Evolutionary conservation across 2,888 invertebrate species (phyloP), one percentile per base, ranked within the genome.

Genomic region (Halictus ligatus): DNA sequence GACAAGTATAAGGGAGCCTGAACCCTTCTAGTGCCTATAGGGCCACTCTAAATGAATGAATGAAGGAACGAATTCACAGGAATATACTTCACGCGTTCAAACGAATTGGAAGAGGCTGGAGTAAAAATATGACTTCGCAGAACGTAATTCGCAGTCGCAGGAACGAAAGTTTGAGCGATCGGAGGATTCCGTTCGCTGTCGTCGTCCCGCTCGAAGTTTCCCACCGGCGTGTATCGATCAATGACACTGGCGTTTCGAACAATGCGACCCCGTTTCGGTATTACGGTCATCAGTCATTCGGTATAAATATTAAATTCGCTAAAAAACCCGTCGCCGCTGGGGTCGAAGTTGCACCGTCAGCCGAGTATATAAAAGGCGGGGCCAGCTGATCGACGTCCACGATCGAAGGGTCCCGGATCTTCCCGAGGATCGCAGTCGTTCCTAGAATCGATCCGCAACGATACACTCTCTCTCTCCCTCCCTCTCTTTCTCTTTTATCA

Each of bases 261-360:
- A 95, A 95, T 94, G 89, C 93, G 89, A 92, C 93, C 92, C 93
- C 92, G 94, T 93, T 93, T 93, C 93, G 94, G 94, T 95, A 94
- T 95, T 94, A 92, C 92, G 93, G 94, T 95, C 95, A 95, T 95
- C 95, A 95, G 95, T 95, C 95, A 95, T 94, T 95, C 94, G 92
- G 94, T 94, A 95, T 95, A 95, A 95, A 95, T 95, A 95, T 95
- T 95, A 95, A 95, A 95, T 95, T 94, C 93, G 94, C 92, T 95
- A 94, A 94, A 94, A 94, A 95, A 94, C 93, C 91, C 86, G 87
- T 48, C 86, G 83, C 81, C 79, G 84, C 86, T 85, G 89, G 95
- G 95, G 95, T 94, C 91, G 93, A 94, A 95, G 92, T 94, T 95
- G 95, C 95, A 94, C 84, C 93, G 95, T 95, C 95, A 95, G 92